Base-by-base conservation (phyloP, 2,888 invertebrate genomes). In the Amorpha juglandis region DNA sequence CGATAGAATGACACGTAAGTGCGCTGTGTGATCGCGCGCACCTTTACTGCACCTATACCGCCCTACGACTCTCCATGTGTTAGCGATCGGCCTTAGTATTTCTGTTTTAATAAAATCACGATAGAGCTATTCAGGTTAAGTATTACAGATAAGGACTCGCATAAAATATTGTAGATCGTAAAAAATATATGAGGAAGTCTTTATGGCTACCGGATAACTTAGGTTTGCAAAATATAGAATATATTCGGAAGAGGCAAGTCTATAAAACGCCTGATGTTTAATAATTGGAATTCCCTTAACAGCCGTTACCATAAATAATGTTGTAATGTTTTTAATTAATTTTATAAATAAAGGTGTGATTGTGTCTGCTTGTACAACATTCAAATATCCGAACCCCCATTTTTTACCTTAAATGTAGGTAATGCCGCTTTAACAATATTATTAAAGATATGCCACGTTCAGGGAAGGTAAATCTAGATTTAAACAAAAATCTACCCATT, bases 91-190 rank as follows among this genome's bases (percentile, higher is more conserved):
- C 45, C 45, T 45, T 11, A 45, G 14, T 14, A 14, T 45, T 11
- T 45, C 3, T 14, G 11, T 45, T 38, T 55, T 38, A 55, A 58
- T 42, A 58, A 42, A 16, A 58, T 42, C 16, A 42, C 3, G 14
- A 38, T 7, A 42, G 19, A 58, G 19, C 16, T 38, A 42, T 58
- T 42, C 9, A 19, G 19, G 38, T 4, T 55, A 42, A 9, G 8
- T 58, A 42, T 35, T 45, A 45, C 11, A 6, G 38, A 19, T 42
- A 19, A 42, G 11, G 42, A 42, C 12, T 38, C 19, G 38, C 0
- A 58, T 58, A 58, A 42, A 58, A 42, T 58, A 16, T 58, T 58
- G 58, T 42, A 58, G 58, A 19, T 58, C 58, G 38, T 58, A 58
- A 58, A 55, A 58, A 38, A 42, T 58, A 58, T 58, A 58, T 42